Evolutionary conservation across 2,113 vertebrate genomes (phyloP).

Genomic region (Ellobius talpinus): DNA sequence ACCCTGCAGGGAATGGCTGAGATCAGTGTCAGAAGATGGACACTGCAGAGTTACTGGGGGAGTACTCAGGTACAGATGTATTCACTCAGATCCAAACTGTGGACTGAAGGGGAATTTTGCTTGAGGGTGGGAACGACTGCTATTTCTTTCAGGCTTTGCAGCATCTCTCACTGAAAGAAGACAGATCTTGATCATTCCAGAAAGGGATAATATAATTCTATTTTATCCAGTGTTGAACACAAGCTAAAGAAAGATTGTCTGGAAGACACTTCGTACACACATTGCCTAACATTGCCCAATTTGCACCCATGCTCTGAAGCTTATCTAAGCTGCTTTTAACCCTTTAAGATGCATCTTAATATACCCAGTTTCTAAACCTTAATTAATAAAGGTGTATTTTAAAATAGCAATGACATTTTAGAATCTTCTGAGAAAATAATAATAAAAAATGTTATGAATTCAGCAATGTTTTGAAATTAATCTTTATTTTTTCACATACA

Average conservation of each 20-base stretch:
- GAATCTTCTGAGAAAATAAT: slow-evolving; percentile 47
- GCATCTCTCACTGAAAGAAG: background rate
- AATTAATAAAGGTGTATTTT: background rate
- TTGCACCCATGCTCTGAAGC: background rate
- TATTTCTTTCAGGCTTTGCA: background rate
- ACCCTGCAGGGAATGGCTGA: background rate
- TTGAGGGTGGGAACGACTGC: background rate
- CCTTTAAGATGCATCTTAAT: background rate
- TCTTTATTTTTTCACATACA: slow-evolving; percentile 26
- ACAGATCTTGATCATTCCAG: background rate
- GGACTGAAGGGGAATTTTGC: background rate
- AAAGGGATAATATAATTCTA: background rate
- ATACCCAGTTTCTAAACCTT: background rate
- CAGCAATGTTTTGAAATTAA: slow-evolving; percentile 38
- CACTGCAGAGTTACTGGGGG: too few relatives aligned
- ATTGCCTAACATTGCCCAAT: background rate
- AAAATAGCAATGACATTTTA: slow-evolving; percentile 27
- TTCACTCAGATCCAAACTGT: background rate
- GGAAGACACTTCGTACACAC: background rate
- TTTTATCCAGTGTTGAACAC: background rate
- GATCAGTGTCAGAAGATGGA: background rate
- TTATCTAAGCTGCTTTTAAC: slow-evolving; percentile 8
- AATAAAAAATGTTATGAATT: slow-evolving; percentile 62
- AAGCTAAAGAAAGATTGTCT: background rate
- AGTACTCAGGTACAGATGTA: background rate